phyloP scores from a whole-genome alignment of 2,113 vertebrate species.

The Polyodon spathula region DNA sequence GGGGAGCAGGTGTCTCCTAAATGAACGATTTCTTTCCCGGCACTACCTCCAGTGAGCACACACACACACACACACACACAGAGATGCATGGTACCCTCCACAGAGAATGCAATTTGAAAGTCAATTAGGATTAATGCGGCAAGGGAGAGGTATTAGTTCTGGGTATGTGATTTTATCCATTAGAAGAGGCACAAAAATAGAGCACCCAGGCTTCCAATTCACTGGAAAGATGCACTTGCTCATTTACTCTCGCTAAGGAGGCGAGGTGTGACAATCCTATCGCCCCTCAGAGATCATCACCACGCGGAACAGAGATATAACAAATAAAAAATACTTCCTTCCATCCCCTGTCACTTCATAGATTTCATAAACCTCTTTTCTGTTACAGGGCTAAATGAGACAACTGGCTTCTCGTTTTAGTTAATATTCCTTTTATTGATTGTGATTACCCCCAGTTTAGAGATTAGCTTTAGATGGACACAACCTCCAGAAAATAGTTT shows the following conservation, averaged over 20 bases:
- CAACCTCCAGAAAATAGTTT: neutral
- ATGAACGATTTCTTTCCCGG: neutral
- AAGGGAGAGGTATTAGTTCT: conserved; percentile 17
- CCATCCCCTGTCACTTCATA: neutral
- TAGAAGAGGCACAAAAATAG: conserved; percentile 2
- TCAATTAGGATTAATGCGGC: conserved; percentile 17
- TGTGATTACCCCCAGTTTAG: neutral
- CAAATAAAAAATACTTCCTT: neutral
- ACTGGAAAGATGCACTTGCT: conserved; percentile 9
- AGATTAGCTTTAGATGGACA: neutral
- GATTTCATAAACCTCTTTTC: neutral
- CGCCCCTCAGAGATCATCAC: neutral
- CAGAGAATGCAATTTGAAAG: conserved; percentile 16
- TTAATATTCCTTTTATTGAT: conserved; percentile 5
- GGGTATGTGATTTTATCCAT: conserved; percentile 16
- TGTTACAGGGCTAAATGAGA: neutral
- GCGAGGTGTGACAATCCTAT: conserved; percentile 7
- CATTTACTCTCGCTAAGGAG: conserved; percentile 8
- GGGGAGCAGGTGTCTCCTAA: conserved; percentile 2
- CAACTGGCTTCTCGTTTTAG: neutral
- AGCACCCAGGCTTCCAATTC: neutral
- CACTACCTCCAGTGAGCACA: neutral
- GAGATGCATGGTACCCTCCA: neutral
- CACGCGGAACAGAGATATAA: neutral
- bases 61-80: conserved; percentile 2